Evolutionary conservation across 2,888 invertebrate species (phyloP), one percentile per base, ranked within the genome.

Genomic region (Odontomyia ornata): DNA sequence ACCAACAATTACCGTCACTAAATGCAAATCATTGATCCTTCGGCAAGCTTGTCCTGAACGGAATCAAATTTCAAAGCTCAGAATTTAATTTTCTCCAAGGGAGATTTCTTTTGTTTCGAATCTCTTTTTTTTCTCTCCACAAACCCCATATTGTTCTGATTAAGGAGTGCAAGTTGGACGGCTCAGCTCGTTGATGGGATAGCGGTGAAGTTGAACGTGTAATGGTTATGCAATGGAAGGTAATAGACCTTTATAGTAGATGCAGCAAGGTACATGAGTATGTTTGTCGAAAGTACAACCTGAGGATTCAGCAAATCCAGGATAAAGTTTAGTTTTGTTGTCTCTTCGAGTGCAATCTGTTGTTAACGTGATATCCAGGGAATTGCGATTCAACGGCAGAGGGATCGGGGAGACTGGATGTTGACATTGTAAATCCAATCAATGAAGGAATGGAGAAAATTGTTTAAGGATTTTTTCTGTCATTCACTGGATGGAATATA

Each of bases 11-110:
- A 75, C 75, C 75, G 23, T 60, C 62, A 64, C 36, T 75, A 64
- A 75, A 75, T 75, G 75, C 64, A 75, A 75, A 75, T 75, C 73
- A 73, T 73, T 73, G 73, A 60, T 73, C 73, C 57, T 60, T 73
- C 60, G n/a, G 57, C 60, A 57, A 57, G 36, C 72, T 72, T 60
- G 60, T 57, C 30, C 69, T 30, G 73, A 73, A 60, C 60, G 57
- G 43, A 57, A 73, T 73, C 73, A 60, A 73, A 60, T 73, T 73
- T 73, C 73, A 60, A 57, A 73, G 57, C 36, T 9, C 11, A 57
- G 60, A 60, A 73, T 57, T 73, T 73, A 57, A 73, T 57, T 73
- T 73, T 73, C 60, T 36, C 60, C 36, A 21, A 25, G 47, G 47
- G n/a, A 25, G 60, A 36, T 73, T 73, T 73, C 73, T 73, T 73